A percentile compares a stretch with the other conserved stretches of the same genome.
Evolutionary conservation across 2,888 invertebrate genomes (phyloP).

Genomic region (Scrobipalpa costella): DNA sequence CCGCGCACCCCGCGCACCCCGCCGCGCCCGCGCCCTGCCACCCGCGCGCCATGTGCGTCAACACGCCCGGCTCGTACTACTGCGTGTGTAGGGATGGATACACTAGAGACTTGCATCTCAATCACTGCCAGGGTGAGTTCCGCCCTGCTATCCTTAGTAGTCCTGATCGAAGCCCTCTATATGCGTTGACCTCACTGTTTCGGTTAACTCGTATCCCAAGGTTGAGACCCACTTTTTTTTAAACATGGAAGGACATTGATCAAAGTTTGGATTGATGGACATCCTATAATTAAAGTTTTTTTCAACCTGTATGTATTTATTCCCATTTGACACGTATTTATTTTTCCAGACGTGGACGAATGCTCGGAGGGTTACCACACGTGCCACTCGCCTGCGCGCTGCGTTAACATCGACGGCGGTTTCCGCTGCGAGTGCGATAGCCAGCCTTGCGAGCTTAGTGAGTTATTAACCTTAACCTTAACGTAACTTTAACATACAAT

Average conservation of each 20-base stretch:
- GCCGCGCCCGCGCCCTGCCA: conserved; percentile 85
- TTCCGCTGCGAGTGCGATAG: conserved; percentile 88
- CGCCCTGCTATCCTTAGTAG: no score
- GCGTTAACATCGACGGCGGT: conserved; percentile 90
- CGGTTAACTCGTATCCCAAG: no score
- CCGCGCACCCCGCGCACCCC: conserved; percentile 77
- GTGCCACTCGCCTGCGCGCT: conserved; percentile 89
- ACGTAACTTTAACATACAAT: no score
- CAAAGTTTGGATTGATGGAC: no score
- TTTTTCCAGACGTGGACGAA: conserved; percentile 88
- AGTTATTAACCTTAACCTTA: no score
- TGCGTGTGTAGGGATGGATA: conserved; percentile 92
- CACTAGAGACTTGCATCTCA: conserved; percentile 77
- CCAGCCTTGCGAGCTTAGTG: conserved; percentile 84
- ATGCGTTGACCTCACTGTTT: no score
- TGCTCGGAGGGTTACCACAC: conserved; percentile 88
- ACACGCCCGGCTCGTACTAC: conserved; percentile 94
- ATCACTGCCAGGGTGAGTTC: conserved; percentile 83
- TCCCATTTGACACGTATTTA: neutral
- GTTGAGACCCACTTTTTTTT: no score
- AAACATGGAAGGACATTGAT: no score
- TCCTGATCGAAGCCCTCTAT: neutral
- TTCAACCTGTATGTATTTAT: no score
- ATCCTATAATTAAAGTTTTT: no score
- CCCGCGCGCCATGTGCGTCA: conserved; percentile 89